Conservation (phyloP, 2,888 invertebrate genomes). For the Gandaritis pyraliata region DNA sequence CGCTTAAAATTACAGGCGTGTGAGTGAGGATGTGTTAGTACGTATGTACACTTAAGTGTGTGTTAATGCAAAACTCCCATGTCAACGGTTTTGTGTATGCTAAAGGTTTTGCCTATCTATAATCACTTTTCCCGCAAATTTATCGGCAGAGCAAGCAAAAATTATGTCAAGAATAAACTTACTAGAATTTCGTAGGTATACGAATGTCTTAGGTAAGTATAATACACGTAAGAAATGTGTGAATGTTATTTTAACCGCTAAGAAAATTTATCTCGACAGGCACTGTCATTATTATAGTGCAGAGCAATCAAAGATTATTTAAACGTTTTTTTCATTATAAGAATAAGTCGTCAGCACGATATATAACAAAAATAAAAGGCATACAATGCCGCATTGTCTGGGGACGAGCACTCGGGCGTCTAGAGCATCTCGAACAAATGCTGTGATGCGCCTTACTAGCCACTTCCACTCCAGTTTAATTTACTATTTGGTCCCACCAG, state of each 20-base stretch:
- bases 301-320: too few relatives aligned
- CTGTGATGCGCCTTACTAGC: slow-evolving; percentile 71
- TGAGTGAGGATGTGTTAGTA: slow-evolving; percentile 42
- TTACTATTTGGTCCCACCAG: slow-evolving; percentile 28
- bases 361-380: slow-evolving; percentile 22
- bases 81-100: slow-evolving; percentile 62
- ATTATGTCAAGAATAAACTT: slow-evolving; percentile 55
- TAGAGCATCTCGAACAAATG: slow-evolving; percentile 80
- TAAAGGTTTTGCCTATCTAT: slow-evolving; percentile 72
- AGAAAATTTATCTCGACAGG: too few relatives aligned
- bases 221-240: too few relatives aligned
- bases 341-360: slow-evolving; percentile 7
- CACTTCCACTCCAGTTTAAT: slow-evolving; percentile 4
- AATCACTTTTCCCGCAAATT: slow-evolving; percentile 78
- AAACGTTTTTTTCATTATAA: background rate
- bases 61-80: slow-evolving; percentile 29
- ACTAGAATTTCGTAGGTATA: too few relatives aligned
- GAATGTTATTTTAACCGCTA: too few relatives aligned
- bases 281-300: too few relatives aligned
- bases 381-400: slow-evolving; percentile 41
- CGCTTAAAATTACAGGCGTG: slow-evolving; percentile 45
- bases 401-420: slow-evolving; percentile 71
- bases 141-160: slow-evolving; percentile 68
- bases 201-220: too few relatives aligned
- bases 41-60: slow-evolving; percentile 13